phyloP scores from a whole-genome alignment of 2,888 invertebrate genomes.

The Leptinotarsa peninsularis region DNA sequence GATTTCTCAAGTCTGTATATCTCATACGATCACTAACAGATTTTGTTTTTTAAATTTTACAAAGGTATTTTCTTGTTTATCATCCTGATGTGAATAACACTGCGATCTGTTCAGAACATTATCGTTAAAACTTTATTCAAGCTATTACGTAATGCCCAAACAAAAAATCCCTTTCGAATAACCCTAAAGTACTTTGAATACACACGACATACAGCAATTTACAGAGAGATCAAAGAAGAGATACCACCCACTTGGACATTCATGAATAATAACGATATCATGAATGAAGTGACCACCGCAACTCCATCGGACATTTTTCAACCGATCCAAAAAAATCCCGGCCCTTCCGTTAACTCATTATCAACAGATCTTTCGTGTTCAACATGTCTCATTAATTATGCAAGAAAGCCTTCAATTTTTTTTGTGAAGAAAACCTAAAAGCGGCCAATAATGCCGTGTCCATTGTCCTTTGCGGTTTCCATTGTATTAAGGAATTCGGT shows the following conservation, averaged over 20 bases:
- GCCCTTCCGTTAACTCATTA: slow-evolving; percentile 19
- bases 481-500: slow-evolving; percentile 35
- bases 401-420: slow-evolving; percentile 19
- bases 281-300: slow-evolving; percentile 13
- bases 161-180: background rate
- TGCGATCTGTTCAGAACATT: no score
- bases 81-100: no score
- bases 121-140: no score
- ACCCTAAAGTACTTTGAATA: background rate
- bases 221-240: background rate
- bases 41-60: no score
- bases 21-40: no score
- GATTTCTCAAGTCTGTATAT: no score
- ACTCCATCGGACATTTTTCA: slow-evolving; percentile 1
- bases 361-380: slow-evolving; percentile 24
- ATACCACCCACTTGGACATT: slow-evolving; percentile 1
- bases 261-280: slow-evolving; percentile 10
- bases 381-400: slow-evolving; percentile 31
- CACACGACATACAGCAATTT: background rate
- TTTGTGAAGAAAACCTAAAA: slow-evolving; percentile 30
- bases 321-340: slow-evolving; percentile 5
- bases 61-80: no score
- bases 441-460: slow-evolving; percentile 28
- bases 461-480: slow-evolving; percentile 36
- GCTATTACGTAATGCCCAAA: no score